phyloP scores from a whole-genome alignment of 2,113 vertebrate species.

The Pygoscelis antarcticus region DNA sequence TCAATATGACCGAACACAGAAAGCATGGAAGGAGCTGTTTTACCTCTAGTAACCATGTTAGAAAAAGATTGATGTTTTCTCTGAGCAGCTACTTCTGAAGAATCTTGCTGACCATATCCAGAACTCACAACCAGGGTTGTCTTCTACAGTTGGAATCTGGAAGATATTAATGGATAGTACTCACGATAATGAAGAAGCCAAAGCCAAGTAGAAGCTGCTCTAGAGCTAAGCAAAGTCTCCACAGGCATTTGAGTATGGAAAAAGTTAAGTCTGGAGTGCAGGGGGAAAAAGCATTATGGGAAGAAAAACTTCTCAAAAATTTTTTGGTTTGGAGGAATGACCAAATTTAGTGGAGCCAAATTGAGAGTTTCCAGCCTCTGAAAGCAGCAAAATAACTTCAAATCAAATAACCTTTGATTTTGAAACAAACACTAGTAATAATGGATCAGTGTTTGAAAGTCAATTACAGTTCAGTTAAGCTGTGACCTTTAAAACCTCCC shows the following conservation, averaged over 20 bases:
- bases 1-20: background rate
- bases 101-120: background rate
- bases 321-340: background rate
- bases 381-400: background rate
- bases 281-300: background rate
- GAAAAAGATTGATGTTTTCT: background rate
- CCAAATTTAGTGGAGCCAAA: background rate
- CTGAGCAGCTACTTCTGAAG: background rate
- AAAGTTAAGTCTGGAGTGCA: background rate
- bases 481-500: slow-evolving; percentile 22
- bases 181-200: background rate
- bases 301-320: background rate
- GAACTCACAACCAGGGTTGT: background rate
- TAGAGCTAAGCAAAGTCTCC: background rate
- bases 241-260: background rate
- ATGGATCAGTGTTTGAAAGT: slow-evolving; percentile 35
- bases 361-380: background rate
- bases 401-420: slow-evolving; percentile 24
- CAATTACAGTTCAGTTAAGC: slow-evolving; percentile 29
- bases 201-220: background rate
- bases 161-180: background rate
- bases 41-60: background rate
- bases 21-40: background rate
- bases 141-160: background rate
- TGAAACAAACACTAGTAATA: slow-evolving; percentile 26